Conservation (phyloP, 2,888 invertebrate genomes). For the Oscheius sp. region DNA sequence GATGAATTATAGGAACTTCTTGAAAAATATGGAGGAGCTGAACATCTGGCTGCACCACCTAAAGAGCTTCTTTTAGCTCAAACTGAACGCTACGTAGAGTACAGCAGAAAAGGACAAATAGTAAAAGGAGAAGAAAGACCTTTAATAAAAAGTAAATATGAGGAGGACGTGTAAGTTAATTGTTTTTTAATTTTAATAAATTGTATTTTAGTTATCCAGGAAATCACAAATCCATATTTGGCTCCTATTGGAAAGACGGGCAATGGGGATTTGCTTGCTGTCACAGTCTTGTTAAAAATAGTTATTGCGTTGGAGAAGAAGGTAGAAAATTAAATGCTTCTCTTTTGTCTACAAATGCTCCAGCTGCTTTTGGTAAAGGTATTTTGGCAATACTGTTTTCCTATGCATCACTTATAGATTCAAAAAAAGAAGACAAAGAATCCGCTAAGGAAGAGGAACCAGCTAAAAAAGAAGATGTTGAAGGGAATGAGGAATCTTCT, state of each 20-base stretch:
- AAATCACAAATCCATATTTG: slow-evolving; percentile 95
- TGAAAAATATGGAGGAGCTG: slow-evolving; percentile 90
- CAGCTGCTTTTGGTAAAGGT: slow-evolving; percentile 28
- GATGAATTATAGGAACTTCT: slow-evolving; percentile 80
- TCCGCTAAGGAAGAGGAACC: slow-evolving; percentile 75
- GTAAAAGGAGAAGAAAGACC: slow-evolving; percentile 87
- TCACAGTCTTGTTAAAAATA: slow-evolving; percentile 86
- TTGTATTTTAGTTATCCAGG: slow-evolving; percentile 77
- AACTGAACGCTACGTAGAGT: slow-evolving; percentile 94
- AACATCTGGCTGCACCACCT: slow-evolving; percentile 88
- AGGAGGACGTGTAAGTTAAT: slow-evolving; percentile 87
- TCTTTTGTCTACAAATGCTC: slow-evolving; percentile 30
- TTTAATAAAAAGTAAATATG: slow-evolving; percentile 87
- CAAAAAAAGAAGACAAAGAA: slow-evolving; percentile 79
- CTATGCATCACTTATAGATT: background rate
- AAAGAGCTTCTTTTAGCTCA: slow-evolving; percentile 90
- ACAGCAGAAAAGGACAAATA: slow-evolving; percentile 89
- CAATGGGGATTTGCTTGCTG: slow-evolving; percentile 97
- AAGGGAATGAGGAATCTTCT: slow-evolving; percentile 32
- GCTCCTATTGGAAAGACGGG: slow-evolving; percentile 92
- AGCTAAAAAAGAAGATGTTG: slow-evolving; percentile 40
- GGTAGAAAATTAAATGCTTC: slow-evolving; percentile 48
- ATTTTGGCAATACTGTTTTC: background rate
- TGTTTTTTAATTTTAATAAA: background rate
- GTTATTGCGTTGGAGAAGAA: slow-evolving; percentile 86